A percentile compares a stretch with the other conserved stretches of the same genome.
Evolutionary conservation across 2,797 vertebrate species (phyloP).

Genomic region (Microctenopoma steveboyesi): DNA sequence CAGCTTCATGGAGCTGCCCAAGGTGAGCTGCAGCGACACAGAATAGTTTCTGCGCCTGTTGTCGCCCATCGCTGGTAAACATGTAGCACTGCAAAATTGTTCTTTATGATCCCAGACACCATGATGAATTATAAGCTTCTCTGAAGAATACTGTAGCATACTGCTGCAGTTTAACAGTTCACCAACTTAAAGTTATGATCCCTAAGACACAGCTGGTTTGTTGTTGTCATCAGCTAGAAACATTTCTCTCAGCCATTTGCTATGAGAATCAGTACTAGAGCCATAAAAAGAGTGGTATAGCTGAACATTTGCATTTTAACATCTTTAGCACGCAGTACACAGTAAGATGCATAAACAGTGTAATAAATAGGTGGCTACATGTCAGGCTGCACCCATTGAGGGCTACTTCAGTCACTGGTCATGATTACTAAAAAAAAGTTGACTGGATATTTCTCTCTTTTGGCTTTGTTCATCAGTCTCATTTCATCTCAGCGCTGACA

Average conservation of each 20-base stretch:
- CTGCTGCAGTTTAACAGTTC: not conserved
- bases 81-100: too few species aligned
- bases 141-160: not conserved
- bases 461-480: constrained; percentile 82
- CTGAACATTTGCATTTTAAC: constrained; percentile 15
- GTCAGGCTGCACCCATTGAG: not conserved
- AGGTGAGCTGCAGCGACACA: constrained; percentile 78
- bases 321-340: not conserved
- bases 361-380: not conserved
- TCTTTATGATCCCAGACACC: not conserved
- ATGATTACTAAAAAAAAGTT: not conserved
- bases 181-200: not conserved
- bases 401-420: not conserved
- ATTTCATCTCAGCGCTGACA: constrained; percentile 97
- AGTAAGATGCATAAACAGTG: not conserved
- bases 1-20: constrained; percentile 98
- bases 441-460: constrained; percentile 13
- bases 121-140: too few species aligned
- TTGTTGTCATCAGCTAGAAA: not conserved
- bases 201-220: constrained; percentile 3
- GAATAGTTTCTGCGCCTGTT: not conserved
- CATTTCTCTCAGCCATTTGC: not conserved
- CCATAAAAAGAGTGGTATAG: not conserved
- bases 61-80: not conserved
- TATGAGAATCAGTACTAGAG: constrained; percentile 1